Conservation (phyloP, 1,140 invertebrate species). For the Leptinotarsa lineolata region DNA sequence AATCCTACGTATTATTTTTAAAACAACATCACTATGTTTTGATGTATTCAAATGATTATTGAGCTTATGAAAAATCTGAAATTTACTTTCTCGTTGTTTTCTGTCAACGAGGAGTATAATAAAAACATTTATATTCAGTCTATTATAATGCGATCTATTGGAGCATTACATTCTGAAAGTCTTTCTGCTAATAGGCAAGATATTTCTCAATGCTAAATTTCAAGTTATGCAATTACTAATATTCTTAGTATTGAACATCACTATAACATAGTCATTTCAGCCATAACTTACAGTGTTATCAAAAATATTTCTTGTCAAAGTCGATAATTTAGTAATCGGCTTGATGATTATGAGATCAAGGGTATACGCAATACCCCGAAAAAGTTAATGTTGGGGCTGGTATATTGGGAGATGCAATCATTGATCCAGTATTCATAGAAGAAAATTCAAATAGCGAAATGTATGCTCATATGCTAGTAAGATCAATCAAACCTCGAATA, state of each 20-base stretch:
- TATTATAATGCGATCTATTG: slow-evolving; percentile 11
- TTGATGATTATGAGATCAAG: slow-evolving; percentile 16
- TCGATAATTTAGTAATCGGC: neutral
- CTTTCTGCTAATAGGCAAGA: slow-evolving; percentile 1
- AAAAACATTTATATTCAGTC: slow-evolving; percentile 1
- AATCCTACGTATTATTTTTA: slow-evolving; percentile 16
- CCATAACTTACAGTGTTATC: slow-evolving; percentile 13
- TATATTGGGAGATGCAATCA: too few relatives aligned
- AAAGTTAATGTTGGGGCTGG: too few relatives aligned
- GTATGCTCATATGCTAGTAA: too few relatives aligned
- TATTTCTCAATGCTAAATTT: slow-evolving; percentile 15
- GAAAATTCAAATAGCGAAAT: too few relatives aligned
- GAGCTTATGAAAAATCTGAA: slow-evolving; percentile 9
- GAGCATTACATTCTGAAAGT: slow-evolving; percentile 15
- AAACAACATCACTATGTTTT: slow-evolving; percentile 8
- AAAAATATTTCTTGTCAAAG: slow-evolving; percentile 9
- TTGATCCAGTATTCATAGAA: too few relatives aligned
- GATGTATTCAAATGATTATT: slow-evolving; percentile 8
- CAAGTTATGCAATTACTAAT: neutral
- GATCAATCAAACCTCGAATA: too few relatives aligned
- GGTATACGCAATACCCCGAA: too few relatives aligned
- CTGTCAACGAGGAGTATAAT: neutral
- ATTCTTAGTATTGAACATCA: slow-evolving; percentile 11
- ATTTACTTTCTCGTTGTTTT: slow-evolving; percentile 1
- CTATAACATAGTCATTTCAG: neutral